These are phyloP conservation scores for Platyura marginata DNA, from an alignment of 1,140 invertebrate genomes.

Conservation along the genomic window DNA sequence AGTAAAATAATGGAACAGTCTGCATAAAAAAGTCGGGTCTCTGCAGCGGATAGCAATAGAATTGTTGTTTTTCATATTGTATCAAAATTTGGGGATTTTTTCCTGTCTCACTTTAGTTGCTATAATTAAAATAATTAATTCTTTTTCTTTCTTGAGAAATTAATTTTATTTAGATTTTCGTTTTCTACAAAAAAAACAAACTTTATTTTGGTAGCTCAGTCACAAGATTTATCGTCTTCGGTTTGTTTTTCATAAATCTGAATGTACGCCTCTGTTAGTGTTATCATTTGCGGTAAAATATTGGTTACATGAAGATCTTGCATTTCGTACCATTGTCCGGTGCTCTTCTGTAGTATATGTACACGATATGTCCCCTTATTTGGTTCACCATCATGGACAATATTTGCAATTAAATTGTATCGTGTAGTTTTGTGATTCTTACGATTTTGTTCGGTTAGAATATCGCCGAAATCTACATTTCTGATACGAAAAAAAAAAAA, in stretches of 20 bases:
- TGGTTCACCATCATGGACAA: constrained; percentile 96
- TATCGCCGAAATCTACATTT: constrained; percentile 95
- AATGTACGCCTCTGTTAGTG: constrained; percentile 96
- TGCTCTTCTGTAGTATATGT: constrained; percentile 88
- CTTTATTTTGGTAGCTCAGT: neutral
- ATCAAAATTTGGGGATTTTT: too few species aligned
- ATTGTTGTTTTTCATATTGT: too few species aligned
- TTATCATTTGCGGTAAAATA: constrained; percentile 98
- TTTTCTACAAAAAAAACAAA: too few species aligned
- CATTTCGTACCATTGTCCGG: constrained; percentile 80
- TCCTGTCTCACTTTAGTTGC: too few species aligned
- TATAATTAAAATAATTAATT: too few species aligned
- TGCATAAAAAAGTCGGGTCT: too few species aligned
- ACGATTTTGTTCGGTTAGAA: constrained; percentile 69
- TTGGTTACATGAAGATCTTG: constrained; percentile 98
- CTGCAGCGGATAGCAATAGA: too few species aligned
- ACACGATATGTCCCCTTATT: constrained; percentile 86
- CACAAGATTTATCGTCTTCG: neutral
- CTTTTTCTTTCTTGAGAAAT: too few species aligned
- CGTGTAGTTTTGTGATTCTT: constrained; percentile 58
- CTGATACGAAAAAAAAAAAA: constrained; percentile 30
- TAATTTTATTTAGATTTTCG: too few species aligned
- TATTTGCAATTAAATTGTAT: constrained; percentile 95
- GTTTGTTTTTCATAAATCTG: constrained; percentile 47
- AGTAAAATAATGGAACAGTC: too few species aligned